Base-by-base conservation (phyloP, 2,888 invertebrate genomes). In the Caenorhabditis sp. region DNA sequence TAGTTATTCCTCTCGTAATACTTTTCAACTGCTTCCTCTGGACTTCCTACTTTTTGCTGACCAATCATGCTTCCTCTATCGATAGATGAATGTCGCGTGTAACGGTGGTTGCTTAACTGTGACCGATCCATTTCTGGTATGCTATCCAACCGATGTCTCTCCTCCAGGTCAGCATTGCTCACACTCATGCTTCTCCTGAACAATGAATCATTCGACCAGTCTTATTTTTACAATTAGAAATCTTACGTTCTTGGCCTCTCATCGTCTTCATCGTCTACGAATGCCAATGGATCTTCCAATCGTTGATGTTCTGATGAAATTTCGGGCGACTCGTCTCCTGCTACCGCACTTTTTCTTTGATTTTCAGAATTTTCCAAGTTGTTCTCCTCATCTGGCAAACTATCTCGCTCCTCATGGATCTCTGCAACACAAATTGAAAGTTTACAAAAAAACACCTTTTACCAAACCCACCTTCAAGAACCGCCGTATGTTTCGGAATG, bases 1-100 rank as follows among this genome's bases (percentile, higher is more conserved):
- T 82, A 79, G 28, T 77, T 68, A 26, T 82, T 82, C 14, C 77
- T 68, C 22, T 82, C 82, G 24, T 82, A 82, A 47, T 82, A 82
- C 16, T 69, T 68, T 24, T 82, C 82, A 6, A 82, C 64, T 1
- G 73, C 63, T 3, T 82, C 82, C 24, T 82, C 72, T 19, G 76
- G 41, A 26, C 41, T 69, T 6, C 26, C 38, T 1, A 41, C 14
- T 38, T 72, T 59, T 4, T 24, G 47, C n/a, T 7, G n/a, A 1
- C n/a, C 28, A 6, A 12, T 44, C 44, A 28, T 10, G 8, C 44
- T 59, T 12, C 77, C 77, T 24, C 47, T 51, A 31, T 80, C 80
- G 6, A 80, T 80, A 0, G 80, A 80, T 0, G 61, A 10, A 38
- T 80, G 80, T 56, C 80, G 49, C 10, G 80, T 80, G 24, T 74